These are phyloP conservation scores for Cephus spinipes DNA, from an alignment of 2,888 invertebrate genomes.

Conservation along the genomic window DNA sequence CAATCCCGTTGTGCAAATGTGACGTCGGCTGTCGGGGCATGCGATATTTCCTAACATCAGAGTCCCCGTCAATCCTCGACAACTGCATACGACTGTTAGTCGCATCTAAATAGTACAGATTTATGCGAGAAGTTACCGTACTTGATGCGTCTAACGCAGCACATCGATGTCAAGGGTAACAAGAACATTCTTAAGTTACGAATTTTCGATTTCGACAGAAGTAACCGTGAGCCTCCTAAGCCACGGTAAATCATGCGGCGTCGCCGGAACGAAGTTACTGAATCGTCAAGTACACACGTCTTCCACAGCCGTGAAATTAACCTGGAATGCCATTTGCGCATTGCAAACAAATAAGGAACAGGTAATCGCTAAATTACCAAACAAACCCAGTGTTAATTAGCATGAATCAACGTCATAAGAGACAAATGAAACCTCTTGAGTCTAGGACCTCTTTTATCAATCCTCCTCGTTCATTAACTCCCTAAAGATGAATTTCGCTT, in stretches of 20 bases:
- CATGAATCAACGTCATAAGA: no score
- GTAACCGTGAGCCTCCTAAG: neutral
- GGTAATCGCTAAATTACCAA: neutral
- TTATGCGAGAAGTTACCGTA: neutral
- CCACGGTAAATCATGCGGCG: conserved; percentile 8
- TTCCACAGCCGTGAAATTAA: conserved; percentile 29
- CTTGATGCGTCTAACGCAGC: neutral
- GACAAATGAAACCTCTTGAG: neutral
- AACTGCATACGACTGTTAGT: neutral
- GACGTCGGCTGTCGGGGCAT: neutral
- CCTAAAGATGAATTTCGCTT: neutral
- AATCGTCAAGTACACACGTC: conserved; percentile 27
- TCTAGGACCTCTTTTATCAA: neutral
- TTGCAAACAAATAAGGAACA: neutral
- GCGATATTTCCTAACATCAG: neutral
- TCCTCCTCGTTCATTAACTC: neutral
- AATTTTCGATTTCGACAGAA: neutral
- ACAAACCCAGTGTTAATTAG: neutral
- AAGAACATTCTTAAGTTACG: neutral
- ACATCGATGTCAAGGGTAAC: neutral
- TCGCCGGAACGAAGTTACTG: conserved; percentile 37
- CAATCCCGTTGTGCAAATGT: neutral
- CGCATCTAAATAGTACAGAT: neutral
- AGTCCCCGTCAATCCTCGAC: neutral
- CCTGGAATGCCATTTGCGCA: neutral